These are phyloP conservation scores for Heterotilapia buettikoferi DNA, from an alignment of 2,113 vertebrate species.

Conservation along the genomic window DNA sequence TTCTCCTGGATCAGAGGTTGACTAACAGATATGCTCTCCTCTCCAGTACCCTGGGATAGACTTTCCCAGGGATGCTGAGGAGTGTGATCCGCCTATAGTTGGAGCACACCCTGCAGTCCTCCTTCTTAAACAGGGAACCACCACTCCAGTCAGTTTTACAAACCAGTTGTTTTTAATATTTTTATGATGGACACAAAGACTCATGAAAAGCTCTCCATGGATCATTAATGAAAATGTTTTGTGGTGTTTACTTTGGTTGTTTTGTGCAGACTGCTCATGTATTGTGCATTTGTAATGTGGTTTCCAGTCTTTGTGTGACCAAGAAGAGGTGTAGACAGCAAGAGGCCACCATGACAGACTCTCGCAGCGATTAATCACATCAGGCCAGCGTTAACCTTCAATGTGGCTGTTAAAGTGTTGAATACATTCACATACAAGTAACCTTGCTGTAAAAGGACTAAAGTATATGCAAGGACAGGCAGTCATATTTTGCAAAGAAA, in stretches of 20 bases:
- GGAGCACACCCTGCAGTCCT: background rate
- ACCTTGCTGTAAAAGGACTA: background rate
- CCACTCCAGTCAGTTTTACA: background rate
- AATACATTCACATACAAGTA: background rate
- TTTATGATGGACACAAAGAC: background rate
- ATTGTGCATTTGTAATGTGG: background rate
- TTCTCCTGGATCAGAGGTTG: background rate
- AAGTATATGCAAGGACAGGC: background rate
- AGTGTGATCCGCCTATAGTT: background rate
- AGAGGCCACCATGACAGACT: background rate
- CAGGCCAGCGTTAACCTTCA: background rate
- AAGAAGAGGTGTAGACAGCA: background rate
- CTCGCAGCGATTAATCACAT: background rate
- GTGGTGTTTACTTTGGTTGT: background rate
- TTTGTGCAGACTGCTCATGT: background rate
- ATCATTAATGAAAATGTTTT: background rate
- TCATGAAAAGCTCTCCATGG: background rate
- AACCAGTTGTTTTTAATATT: background rate
- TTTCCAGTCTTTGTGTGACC: background rate
- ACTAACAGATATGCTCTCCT: background rate
- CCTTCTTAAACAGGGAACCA: background rate
- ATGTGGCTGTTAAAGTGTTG: background rate
- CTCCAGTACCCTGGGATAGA: background rate
- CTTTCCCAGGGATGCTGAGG: background rate
- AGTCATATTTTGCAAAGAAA: background rate